Evolutionary conservation across 2,888 invertebrate genomes (phyloP), one percentile per base, ranked within the genome.

Genomic region (Troides aeacus): DNA sequence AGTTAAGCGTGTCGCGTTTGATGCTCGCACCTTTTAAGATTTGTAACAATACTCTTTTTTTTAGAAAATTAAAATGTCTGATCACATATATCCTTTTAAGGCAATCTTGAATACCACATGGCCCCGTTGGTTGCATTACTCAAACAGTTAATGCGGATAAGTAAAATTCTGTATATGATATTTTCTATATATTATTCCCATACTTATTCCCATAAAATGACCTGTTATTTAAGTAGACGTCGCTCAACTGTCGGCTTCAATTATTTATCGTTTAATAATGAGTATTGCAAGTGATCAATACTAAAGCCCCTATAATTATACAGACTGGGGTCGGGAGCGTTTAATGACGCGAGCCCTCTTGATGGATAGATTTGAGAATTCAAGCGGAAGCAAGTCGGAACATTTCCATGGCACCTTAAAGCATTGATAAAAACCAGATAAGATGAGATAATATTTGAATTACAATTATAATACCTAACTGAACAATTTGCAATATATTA

Each of bases 301-400:
- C 46, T 59, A 23, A 23, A 65, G n/a, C 65, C 59, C 65, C 58
- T 46, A 63, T 65, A 63, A 63, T 63, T 58, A 36, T 7, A 7
- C 23, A 39, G 24, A 50, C 17, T 50, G 17, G 21, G 46, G 65
- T 46, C 65, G 23, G 18, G 15, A 10, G 3, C 10, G 18, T 7
- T 57, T 64, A 64, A 64, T 17, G 57, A n/a, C 23, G 39, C 21
- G 42, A 21, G 50, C 30, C 30, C 39, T 12, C 17, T 15, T 46
- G 42, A 65, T 59, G 10, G 64, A 64, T 64, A 57, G 58, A 59
- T 59, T 65, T 46, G 21, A 59, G 58, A 23, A 23, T 23, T 4
- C 8, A 46, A 18, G 15, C 12, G 2, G 21, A 56, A 63, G 24
- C 2, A 15, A 23, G 15, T 62, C 39, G 39, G 10, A 7, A 39